phyloP scores from a whole-genome alignment of 2,113 vertebrate genomes.

The Lipotes vexillifer region DNA sequence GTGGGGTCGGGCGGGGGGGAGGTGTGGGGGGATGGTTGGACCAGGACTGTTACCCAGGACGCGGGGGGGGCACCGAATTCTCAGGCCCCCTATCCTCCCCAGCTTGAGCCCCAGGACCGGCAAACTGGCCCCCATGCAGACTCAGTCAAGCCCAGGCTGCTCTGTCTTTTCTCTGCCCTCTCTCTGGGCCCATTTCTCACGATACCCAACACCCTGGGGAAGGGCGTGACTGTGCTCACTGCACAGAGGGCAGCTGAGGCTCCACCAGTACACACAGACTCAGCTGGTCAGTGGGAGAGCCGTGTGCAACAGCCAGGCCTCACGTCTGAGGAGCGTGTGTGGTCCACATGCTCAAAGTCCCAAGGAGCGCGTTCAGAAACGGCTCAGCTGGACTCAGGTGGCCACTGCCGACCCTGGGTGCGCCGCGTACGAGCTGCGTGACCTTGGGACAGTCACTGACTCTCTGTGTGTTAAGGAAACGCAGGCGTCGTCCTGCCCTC shows the following conservation, averaged over 20 bases:
- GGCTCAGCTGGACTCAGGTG: fast-evolving
- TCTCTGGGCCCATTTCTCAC: too few relatives aligned
- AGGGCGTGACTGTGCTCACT: not conserved
- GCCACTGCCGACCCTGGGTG: not conserved
- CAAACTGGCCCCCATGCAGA: not conserved
- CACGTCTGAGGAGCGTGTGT: fast-evolving
- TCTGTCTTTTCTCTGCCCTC: not conserved
- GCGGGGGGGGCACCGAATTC: not conserved
- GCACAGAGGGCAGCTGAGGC: not conserved
- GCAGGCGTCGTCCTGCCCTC: fast-evolving
- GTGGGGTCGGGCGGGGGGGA: fast-evolving
- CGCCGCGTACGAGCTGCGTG: fast-evolving
- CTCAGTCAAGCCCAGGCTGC: not conserved
- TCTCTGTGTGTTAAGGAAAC: not conserved
- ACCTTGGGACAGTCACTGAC: not conserved
- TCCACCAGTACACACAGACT: too few relatives aligned
- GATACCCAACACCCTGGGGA: not conserved
- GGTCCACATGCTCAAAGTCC: too few relatives aligned
- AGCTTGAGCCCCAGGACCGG: not conserved
- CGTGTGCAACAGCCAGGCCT: fast-evolving
- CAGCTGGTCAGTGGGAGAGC: not conserved
- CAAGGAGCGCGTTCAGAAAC: not conserved
- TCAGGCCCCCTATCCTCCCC: not conserved
- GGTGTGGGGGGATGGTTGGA: fast-evolving
- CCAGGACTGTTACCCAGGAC: not conserved